Conservation (phyloP, 2,113 vertebrate species). For the Malurus cyaneus region DNA sequence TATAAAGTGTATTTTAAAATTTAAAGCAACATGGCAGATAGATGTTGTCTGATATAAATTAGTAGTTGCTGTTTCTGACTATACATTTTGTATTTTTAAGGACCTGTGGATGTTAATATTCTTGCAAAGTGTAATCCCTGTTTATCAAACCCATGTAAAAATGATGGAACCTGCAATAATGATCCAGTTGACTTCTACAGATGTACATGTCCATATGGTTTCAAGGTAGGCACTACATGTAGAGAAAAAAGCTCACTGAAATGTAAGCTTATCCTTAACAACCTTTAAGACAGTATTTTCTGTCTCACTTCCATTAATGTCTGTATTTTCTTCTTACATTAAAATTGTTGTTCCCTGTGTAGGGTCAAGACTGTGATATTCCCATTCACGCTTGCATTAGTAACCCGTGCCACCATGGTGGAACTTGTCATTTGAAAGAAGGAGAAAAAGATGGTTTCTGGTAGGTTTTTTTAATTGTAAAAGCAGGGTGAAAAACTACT, state of each 20-base stretch:
- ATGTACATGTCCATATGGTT: constrained; percentile 95
- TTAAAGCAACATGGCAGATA: neutral
- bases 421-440: constrained; percentile 95
- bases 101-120: constrained; percentile 88
- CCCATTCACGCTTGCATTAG: constrained; percentile 94
- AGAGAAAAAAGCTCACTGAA: neutral
- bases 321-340: neutral
- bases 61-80: neutral
- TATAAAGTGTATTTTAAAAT: neutral
- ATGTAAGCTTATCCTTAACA: neutral
- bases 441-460: constrained; percentile 91
- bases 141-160: constrained; percentile 93
- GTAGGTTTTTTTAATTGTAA: constrained; percentile 73
- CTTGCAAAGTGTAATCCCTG: constrained; percentile 97
- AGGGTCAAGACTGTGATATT: constrained; percentile 95
- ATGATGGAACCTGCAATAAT: constrained; percentile 93
- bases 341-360: neutral
- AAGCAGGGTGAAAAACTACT: neutral
- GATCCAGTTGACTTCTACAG: constrained; percentile 95
- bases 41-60: neutral
- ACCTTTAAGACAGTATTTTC: neutral
- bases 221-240: constrained; percentile 81
- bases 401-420: constrained; percentile 89
- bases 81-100: constrained; percentile 72
- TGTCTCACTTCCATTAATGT: neutral